Base-by-base conservation (phyloP, 2,888 invertebrate genomes). In the Balanococcus diminutus region DNA sequence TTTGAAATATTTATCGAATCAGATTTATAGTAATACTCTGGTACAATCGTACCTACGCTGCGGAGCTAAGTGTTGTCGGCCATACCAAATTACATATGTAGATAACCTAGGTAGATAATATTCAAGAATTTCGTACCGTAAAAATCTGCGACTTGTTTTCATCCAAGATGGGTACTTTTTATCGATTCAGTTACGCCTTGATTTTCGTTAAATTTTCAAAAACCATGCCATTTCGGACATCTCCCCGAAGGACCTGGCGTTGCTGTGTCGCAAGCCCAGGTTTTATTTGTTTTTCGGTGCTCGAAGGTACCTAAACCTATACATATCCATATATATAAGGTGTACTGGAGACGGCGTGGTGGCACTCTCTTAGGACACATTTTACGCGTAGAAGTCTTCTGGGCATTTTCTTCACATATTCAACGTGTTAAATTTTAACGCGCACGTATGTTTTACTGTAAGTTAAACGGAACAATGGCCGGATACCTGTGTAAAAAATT, bases 191-290 rank as follows among this genome's bases (percentile, higher is more conserved):
- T 31, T 31, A 22, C 56, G 72, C 16, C 16, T 72, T 72, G 72
- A 72, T 72, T 72, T 72, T 72, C 28, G 72, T 72, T 72, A 72
- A 72, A 72, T 72, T 72, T 72, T 72, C 72, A 72, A 28, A 25
- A 72, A 25, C 14, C 28, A 5, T 16, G 72, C 19, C 72, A 16
- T 22, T 72, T 72, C 72, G 72, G 31, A 72, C 31, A 28, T 16
- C 56, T 72, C 31, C 72, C 72, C 72, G 31, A 31, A 31, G 72
- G 28, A 72, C 14, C 6, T 11, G 72, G 3, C 19, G 56, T 46
- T 14, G 11, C 19, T 11, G 25, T 25, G 72, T 8, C 14, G 31
- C 28, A 42, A 42, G 42, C 11, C 42, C 16, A 3, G 42, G 11
- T 31, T 25, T 72, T 72, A 31, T 72, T 72, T 31, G 8, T 28